Base-by-base conservation (phyloP, 2,113 vertebrate species). In the Zingel zingel region DNA sequence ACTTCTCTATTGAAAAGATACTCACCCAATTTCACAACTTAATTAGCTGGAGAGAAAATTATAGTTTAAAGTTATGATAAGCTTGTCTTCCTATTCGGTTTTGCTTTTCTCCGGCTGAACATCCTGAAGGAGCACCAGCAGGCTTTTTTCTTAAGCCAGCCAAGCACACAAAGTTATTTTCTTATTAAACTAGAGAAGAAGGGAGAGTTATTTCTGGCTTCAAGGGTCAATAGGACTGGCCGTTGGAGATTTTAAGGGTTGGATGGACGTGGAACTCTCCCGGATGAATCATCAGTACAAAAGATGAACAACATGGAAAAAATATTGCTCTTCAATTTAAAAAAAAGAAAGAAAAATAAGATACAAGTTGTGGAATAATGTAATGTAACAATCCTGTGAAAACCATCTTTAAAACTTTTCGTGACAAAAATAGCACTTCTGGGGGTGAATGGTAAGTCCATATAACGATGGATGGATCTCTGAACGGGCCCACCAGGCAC, bases 201-300 rank as follows among this genome's bases (percentile, higher is more conserved):
- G 62, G 59, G 67, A 74, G 61, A 81, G 83, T 83, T 93, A 91
- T 91, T 91, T 89, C 79, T 90, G 85, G 85, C 74, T 48, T 10
- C 16, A 3, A 0, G 66, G 88, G 87, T 89, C 90, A 77, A 30
- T 61, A 80, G 83, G 51, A 86, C 25, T 0, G 54, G 25, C 71
- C 66, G 77, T 65, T 83, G 65, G 83, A 88, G 73, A 25, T 0
- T 45, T 75, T 63, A 79, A 65, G 53, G 27, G 62, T 39, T 27
- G 18, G 75, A 62, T 39, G n/a, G 72, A 87, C 47, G 54, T 18
- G 47, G 69, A 61, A 64, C 72, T 75, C 61, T 72, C 77, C 45
- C 39, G 1, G 64, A 59, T 45, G 81, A 77, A 66, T 84, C 48
- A 14, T 65, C 75, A 47, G 54, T 2, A 18, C 43, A 56, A 68